Evolutionary conservation across 92 coral and sea anemone species (phyloP), one percentile per base, ranked within the genome.

Genomic region (Anthopleura xanthogrammica): DNA sequence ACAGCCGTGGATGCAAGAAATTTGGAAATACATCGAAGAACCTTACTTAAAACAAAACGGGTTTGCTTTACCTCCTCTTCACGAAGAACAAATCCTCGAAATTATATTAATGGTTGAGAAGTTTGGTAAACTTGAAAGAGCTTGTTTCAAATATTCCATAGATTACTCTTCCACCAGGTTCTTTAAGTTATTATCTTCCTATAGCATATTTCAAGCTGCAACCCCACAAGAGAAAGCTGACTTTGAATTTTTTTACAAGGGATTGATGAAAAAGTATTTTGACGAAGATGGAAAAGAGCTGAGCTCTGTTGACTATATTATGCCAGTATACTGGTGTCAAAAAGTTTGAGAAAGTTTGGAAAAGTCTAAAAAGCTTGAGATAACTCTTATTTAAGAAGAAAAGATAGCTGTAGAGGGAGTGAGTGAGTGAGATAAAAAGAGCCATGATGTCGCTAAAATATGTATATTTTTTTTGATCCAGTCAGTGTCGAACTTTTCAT

Each of bases 21-120:
- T 80, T 4, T 52, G 23, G 0, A 60, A 76, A 65, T 80, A 83
- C 76, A 22, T 84, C 36, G 72, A 76, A 41, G 88, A 85, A 19
- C 19, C 83, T 16, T 84, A 41, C 71, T 40, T 12, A 16, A 60
- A 65, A 40, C 20, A 80, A 2, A 16, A 11, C 36, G 20, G 60
- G 1, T 65, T 80, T 20, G 22, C 29, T 64, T 2, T 24, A 0
- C n/a, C 12, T 60, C 60, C 50, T 14, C 36, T 60, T 12, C 16
- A 62, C 19, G n/a, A 79, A 60, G 82, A 79, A 24, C 8, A 79
- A 16, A 41, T 79, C 36, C 23, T 79, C 13, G 46, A 39, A 5
- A 24, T 36, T 14, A 62, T 79, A 17, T 24, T 24, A 42, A 12
- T 50, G 6, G 43, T 60, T 65, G 72, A 12, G 41, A 23, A 65